Conservation (phyloP, 2,113 vertebrate species). For the Eptesicus fuscus region DNA sequence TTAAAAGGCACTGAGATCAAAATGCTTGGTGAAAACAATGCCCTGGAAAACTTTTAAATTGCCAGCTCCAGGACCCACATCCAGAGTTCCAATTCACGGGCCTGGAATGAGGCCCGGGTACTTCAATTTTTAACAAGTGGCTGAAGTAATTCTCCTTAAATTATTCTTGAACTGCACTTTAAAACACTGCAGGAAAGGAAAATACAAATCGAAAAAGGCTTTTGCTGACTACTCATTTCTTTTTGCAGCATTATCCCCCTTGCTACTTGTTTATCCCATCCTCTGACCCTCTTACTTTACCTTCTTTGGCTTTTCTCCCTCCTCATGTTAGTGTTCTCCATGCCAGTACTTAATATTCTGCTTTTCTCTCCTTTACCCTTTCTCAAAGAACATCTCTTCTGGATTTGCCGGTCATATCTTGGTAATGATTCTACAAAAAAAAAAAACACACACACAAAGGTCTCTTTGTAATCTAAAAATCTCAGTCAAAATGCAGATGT, state of each 20-base stretch:
- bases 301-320: background rate
- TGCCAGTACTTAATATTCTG: background rate
- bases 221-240: background rate
- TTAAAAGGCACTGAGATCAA: slow-evolving; percentile 29
- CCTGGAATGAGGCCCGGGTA: background rate
- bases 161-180: background rate
- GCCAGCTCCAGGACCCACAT: background rate
- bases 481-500: background rate
- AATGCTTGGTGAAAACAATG: background rate
- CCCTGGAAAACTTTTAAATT: background rate
- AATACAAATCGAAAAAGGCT: background rate
- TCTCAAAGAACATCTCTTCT: slow-evolving; percentile 16
- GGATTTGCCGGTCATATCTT: background rate
- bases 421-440: background rate
- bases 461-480: slow-evolving; percentile 29
- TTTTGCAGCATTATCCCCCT: background rate
- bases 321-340: background rate
- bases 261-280: background rate
- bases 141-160: background rate
- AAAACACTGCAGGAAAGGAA: background rate
- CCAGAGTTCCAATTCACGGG: background rate
- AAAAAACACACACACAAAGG: no score
- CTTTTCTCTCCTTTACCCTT: background rate
- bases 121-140: background rate
- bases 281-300: background rate